Conservation (phyloP, 2,113 vertebrate genomes). For the Coptodon bakossiorum region DNA sequence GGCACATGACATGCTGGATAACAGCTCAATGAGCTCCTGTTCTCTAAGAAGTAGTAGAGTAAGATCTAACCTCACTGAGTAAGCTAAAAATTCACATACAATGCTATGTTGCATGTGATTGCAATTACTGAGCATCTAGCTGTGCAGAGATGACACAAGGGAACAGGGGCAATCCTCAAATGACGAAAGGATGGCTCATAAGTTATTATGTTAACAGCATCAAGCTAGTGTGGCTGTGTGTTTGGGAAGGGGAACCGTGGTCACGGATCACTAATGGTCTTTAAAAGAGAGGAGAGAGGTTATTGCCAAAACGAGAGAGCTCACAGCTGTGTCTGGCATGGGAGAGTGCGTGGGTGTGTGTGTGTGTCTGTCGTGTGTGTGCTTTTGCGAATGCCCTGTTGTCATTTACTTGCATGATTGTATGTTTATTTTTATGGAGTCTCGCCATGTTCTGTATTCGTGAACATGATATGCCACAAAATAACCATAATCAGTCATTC, state of each 20-base stretch:
- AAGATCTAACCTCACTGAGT: background rate
- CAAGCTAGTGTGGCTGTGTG: background rate
- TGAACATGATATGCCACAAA: background rate
- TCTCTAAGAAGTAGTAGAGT: background rate
- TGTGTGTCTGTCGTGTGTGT: background rate
- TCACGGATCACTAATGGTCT: slow-evolving; percentile 26
- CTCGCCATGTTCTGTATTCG: background rate
- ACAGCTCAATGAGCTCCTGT: background rate
- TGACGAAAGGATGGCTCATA: background rate
- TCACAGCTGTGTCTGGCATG: slow-evolving; percentile 67
- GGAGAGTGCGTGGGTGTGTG: background rate
- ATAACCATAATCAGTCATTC: background rate
- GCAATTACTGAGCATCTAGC: background rate
- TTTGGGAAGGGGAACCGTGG: background rate
- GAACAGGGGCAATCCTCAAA: background rate
- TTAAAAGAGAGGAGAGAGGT: slow-evolving; percentile 43
- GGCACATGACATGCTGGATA: background rate
- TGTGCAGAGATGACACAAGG: background rate
- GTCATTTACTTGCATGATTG: background rate
- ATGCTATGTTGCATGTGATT: background rate
- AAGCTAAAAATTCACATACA: background rate
- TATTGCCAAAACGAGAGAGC: slow-evolving; percentile 35
- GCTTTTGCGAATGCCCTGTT: background rate
- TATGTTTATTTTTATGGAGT: background rate
- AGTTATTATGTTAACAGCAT: background rate